Conservation (phyloP, 2,113 vertebrate genomes). For the human region DNA sequence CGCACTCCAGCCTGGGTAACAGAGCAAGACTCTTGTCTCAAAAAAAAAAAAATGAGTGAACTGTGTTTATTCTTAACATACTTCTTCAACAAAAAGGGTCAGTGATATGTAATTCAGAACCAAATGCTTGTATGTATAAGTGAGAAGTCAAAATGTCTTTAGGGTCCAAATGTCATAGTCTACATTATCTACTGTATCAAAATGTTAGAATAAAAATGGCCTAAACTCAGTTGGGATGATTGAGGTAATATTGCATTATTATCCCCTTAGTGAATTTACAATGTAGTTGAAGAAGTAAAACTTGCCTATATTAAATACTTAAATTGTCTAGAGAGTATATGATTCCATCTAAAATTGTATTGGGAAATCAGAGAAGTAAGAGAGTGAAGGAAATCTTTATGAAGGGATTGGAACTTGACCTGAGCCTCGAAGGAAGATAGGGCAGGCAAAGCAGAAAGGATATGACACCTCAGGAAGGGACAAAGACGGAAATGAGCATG, state of each 20-base stretch:
- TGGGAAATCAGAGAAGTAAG: slow-evolving; percentile 29
- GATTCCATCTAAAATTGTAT: not conserved
- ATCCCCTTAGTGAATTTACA: not conserved
- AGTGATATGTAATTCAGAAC: slow-evolving; percentile 29
- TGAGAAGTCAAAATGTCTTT: not conserved
- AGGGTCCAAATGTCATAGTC: not conserved
- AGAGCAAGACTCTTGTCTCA: too few species aligned
- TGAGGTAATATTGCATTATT: not conserved
- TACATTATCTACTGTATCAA: not conserved
- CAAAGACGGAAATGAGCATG: not conserved
- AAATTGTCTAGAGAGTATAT: not conserved
- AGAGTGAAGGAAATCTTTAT: slow-evolving; percentile 19
- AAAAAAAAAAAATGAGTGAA: not conserved
- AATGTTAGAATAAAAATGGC: slow-evolving; percentile 37
- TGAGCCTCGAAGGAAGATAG: not conserved
- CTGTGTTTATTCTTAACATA: slow-evolving; percentile 4
- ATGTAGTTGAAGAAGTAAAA: not conserved
- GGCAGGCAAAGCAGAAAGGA: not conserved
- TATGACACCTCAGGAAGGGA: not conserved
- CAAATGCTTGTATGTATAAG: not conserved
- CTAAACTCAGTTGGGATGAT: not conserved
- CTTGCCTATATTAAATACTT: not conserved
- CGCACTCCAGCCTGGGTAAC: too few species aligned
- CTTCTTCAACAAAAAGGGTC: slow-evolving; percentile 7
- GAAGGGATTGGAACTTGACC: not conserved